phyloP scores from a whole-genome alignment of 1,140 invertebrate species.

The Drosophila setifemur region DNA sequence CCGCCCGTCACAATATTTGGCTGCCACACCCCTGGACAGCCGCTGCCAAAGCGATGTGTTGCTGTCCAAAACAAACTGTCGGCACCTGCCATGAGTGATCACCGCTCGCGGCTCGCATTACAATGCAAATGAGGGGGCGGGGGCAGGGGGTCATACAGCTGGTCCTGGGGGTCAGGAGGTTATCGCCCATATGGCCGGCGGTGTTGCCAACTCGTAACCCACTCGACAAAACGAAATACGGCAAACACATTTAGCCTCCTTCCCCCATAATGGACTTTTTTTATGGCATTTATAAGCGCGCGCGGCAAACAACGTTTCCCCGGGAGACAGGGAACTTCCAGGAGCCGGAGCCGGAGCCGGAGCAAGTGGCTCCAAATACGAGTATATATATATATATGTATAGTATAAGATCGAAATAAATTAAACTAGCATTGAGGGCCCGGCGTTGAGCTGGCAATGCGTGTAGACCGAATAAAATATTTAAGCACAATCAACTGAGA shows the following conservation, averaged over 20 bases:
- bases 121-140: conserved; percentile 37
- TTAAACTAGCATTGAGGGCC: conserved; percentile 32
- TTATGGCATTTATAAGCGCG: conserved; percentile 55
- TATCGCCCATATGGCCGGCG: conserved; percentile 41
- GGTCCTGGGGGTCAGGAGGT: too few relatives aligned
- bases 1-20: not conserved
- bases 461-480: conserved; percentile 27
- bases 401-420: conserved; percentile 40
- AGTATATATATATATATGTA: not conserved
- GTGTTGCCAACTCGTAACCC: conserved; percentile 33
- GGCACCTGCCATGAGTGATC: conserved; percentile 49
- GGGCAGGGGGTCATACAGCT: not conserved
- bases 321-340: conserved; percentile 15
- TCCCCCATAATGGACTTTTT: conserved; percentile 39
- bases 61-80: conserved; percentile 34
- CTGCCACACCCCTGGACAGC: not conserved
- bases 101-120: conserved; percentile 43
- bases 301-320: conserved; percentile 23
- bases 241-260: conserved; percentile 40
- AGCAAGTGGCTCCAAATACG: not conserved
- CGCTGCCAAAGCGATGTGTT: too few relatives aligned
- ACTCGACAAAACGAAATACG: conserved; percentile 18
- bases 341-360: too few relatives aligned
- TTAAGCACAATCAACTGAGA: conserved; percentile 23
- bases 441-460: too few relatives aligned